These are phyloP conservation scores for Osmoderma eremita DNA, from an alignment of 2,888 invertebrate species.

Conservation along the genomic window DNA sequence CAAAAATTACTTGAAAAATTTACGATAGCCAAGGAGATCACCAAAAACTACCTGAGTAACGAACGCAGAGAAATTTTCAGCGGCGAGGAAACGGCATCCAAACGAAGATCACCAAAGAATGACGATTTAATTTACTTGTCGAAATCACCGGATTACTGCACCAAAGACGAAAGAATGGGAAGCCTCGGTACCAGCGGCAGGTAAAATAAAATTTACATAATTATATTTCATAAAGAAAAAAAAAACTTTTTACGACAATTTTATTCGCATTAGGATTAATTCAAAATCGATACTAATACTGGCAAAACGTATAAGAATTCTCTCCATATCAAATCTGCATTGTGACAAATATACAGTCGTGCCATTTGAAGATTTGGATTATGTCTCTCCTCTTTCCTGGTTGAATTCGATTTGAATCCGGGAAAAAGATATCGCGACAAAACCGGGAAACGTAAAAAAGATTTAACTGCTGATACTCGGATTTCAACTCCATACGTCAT, in stretches of 20 bases:
- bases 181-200: slow-evolving; percentile 82
- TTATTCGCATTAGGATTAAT: too few species aligned
- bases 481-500: slow-evolving; percentile 23
- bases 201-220: slow-evolving; percentile 61
- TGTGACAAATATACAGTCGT: neutral
- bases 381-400: neutral
- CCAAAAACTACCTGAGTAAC: slow-evolving; percentile 61
- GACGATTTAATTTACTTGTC: slow-evolving; percentile 79
- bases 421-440: slow-evolving; percentile 26
- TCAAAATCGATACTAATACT: too few species aligned
- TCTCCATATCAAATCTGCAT: neutral
- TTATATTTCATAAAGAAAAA: too few species aligned
- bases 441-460: slow-evolving; percentile 23
- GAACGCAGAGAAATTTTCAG: slow-evolving; percentile 45
- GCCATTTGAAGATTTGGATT: neutral
- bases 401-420: slow-evolving; percentile 12
- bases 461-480: slow-evolving; percentile 25
- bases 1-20: slow-evolving; percentile 70
- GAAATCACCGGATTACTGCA: slow-evolving; percentile 86
- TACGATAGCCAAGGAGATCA: slow-evolving; percentile 67
- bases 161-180: slow-evolving; percentile 76
- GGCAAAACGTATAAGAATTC: too few species aligned
- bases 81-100: slow-evolving; percentile 5
- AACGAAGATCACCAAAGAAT: slow-evolving; percentile 62
- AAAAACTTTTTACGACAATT: too few species aligned